phyloP scores from a whole-genome alignment of 2,797 vertebrate genomes.

The Acrossocheilus wenchowensis region DNA sequence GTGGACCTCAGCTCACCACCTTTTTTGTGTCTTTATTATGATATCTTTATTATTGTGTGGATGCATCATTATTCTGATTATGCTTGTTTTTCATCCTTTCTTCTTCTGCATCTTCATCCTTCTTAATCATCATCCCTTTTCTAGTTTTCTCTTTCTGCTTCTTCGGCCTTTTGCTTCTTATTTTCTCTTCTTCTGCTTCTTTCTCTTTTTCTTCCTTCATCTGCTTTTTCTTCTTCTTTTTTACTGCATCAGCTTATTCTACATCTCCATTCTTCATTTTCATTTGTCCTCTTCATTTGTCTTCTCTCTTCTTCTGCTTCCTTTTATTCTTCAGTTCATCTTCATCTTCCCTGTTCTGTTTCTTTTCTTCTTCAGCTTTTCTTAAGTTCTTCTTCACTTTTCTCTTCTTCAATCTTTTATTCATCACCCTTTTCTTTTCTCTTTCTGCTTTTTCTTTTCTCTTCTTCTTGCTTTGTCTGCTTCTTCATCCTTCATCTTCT shows the following conservation, averaged over 20 bases:
- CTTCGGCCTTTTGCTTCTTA: background rate
- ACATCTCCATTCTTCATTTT: background rate
- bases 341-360: too few species aligned
- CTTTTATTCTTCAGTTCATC: too few species aligned
- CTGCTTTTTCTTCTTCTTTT: background rate
- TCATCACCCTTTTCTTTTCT: background rate
- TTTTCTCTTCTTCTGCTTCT: background rate
- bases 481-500: background rate
- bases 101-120: slow-evolving; percentile 54
- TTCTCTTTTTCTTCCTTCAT: background rate
- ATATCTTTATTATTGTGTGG: too few species aligned
- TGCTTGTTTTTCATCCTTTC: slow-evolving; percentile 26
- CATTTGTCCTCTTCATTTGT: too few species aligned
- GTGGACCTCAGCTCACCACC: too few species aligned
- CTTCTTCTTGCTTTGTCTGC: too few species aligned
- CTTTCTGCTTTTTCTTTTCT: background rate
- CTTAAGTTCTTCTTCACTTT: too few species aligned
- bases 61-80: background rate
- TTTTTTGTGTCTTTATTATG: background rate
- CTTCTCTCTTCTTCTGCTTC: too few species aligned
- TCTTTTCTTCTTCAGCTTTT: too few species aligned
- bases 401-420: background rate
- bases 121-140: slow-evolving; percentile 57
- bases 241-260: background rate
- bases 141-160: slow-evolving; percentile 53